Evolutionary conservation across 2,888 invertebrate species (phyloP).

Genomic region (Parnassius mnemosyne): DNA sequence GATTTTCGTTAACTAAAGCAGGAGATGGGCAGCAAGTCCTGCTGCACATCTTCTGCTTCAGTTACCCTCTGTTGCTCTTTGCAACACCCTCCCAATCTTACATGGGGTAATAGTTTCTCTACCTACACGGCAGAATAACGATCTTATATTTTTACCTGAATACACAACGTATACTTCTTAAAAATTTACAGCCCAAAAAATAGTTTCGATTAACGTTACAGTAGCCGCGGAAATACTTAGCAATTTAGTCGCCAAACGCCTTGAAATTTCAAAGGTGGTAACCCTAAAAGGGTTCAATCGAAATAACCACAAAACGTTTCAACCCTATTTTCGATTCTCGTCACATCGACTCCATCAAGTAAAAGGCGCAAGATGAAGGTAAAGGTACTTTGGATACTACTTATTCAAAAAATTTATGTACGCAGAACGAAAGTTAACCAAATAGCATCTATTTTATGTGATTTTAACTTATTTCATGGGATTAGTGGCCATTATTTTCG

Average conservation of each 20-base stretch:
- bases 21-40: no score
- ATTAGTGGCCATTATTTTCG: neutral
- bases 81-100: no score
- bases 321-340: constrained; percentile 69
- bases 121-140: no score
- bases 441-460: constrained; percentile 32
- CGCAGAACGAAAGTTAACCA: constrained; percentile 31
- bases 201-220: constrained; percentile 8
- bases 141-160: no score
- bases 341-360: constrained; percentile 67
- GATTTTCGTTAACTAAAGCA: no score
- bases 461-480: constrained; percentile 11
- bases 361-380: constrained; percentile 51
- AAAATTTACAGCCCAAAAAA: no score
- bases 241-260: constrained; percentile 51
- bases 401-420: constrained; percentile 46
- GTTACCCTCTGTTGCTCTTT: no score
- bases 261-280: constrained; percentile 63
- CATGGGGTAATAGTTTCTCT: no score
- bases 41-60: no score
- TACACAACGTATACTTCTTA: no score
- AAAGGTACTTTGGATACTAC: constrained; percentile 46
- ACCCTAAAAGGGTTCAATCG: constrained; percentile 71
- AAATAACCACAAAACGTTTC: constrained; percentile 74
- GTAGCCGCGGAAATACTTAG: constrained; percentile 44